These are phyloP conservation scores for Tetrax tetrax DNA, from an alignment of 2,113 vertebrate genomes.

Conservation along the genomic window DNA sequence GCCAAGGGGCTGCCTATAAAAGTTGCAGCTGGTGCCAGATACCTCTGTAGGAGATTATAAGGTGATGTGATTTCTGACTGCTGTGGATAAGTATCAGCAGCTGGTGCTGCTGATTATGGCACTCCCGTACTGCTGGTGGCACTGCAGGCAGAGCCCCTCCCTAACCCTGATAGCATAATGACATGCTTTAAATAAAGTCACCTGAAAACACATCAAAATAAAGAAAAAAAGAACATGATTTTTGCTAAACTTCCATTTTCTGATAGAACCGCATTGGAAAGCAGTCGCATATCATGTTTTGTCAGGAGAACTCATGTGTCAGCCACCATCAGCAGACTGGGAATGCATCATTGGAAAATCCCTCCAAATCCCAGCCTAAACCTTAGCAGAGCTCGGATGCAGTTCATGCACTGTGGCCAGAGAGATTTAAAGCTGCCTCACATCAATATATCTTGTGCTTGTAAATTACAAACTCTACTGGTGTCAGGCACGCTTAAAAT, in stretches of 20 bases:
- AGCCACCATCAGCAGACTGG: not conserved
- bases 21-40: not conserved
- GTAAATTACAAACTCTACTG: not conserved
- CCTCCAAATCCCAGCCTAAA: not conserved
- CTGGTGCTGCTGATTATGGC: not conserved
- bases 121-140: not conserved
- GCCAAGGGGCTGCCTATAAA: not conserved
- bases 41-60: not conserved
- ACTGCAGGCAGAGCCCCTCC: not conserved
- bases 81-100: not conserved
- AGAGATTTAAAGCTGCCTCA: slow-evolving; percentile 1
- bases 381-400: not conserved
- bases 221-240: not conserved
- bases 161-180: not conserved
- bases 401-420: not conserved
- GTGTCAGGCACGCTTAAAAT: slow-evolving; percentile 14
- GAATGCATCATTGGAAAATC: not conserved
- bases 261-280: not conserved
- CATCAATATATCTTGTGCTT: slow-evolving; percentile 1
- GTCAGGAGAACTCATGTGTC: not conserved
- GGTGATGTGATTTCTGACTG: not conserved
- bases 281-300: accelerated
- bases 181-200: not conserved
- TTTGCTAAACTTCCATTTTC: not conserved
- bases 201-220: not conserved